Evolutionary conservation across 2,888 invertebrate species (phyloP), one percentile per base, ranked within the genome.

Genomic region (Habroteleia sp.): DNA sequence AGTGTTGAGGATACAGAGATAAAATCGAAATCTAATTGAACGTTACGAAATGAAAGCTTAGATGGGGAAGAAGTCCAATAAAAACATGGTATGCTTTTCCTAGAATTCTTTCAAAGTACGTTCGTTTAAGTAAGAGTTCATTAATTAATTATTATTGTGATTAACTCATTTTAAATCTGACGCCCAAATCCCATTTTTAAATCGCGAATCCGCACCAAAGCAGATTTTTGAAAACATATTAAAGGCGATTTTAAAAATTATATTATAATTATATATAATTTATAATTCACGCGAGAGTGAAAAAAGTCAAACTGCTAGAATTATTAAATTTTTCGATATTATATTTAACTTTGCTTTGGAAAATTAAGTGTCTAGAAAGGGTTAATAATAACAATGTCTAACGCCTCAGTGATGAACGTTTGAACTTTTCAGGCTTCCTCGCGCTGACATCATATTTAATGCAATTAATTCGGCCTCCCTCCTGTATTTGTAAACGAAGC

Each of bases 341-440:
- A 42, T 44, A 52, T 65, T 65, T 54, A 44, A 48, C 17, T 52
- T 52, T 7, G 6, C 46, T 56, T 27, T 44, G 13, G 31, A 2
- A 56, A 20, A 46, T 39, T 37, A 35, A 63, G 42, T 42, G 41
- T 41, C 41, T 29, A 16, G 33, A 42, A 58, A 31, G 58, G 60
- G 48, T 60, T 69, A 60, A 69, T 69, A 69, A 69, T 62, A 69
- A 69, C 52, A 37, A 35, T 37, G 52, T 42, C 41, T 52, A 60
- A 62, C 69, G 60, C 69, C 46, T 52, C 50, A 31, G 60, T 33
- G 63, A 48, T 71, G 42, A 54, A 46, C 62, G 71, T 71, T 71
- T 71, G 62, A 71, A 63, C 71, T 71, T 71, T 63, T 44, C 56
- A 71, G 63, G 71, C 71, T 71, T 72, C 72, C 48, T 31, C 56